phyloP scores from a whole-genome alignment of 2,888 invertebrate genomes.

The Imbricaverruca yamaguchii region DNA sequence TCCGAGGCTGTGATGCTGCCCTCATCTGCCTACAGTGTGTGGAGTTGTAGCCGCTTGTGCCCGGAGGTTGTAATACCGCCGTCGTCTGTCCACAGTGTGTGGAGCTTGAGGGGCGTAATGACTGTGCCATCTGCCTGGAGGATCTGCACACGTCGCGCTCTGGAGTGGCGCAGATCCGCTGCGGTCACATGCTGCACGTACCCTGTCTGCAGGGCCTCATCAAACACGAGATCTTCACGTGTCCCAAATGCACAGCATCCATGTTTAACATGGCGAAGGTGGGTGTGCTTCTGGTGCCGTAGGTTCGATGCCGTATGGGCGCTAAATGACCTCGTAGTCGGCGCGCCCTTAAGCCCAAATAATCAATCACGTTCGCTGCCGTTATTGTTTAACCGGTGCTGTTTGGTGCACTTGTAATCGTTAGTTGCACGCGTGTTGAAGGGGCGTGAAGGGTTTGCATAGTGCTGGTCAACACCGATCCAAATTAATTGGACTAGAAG shows the following conservation, averaged over 20 bases:
- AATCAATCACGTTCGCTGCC: too few relatives aligned
- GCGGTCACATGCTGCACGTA: slow-evolving; percentile 78
- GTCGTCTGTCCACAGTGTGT: neutral
- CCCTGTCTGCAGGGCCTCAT: slow-evolving; percentile 73
- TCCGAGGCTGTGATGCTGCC: too few relatives aligned
- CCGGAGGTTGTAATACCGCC: neutral
- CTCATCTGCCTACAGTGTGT: neutral
- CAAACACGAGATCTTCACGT: slow-evolving; percentile 70
- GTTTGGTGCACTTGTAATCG: too few relatives aligned
- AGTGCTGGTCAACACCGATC: too few relatives aligned
- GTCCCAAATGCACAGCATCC: slow-evolving; percentile 80
- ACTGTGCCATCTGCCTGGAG: slow-evolving; percentile 83
- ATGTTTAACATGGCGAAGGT: slow-evolving; percentile 74
- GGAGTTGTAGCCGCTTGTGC: too few relatives aligned
- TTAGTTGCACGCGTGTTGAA: too few relatives aligned
- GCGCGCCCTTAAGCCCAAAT: too few relatives aligned
- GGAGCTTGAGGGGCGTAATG: slow-evolving; percentile 67
- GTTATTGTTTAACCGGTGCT: too few relatives aligned
- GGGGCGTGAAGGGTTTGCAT: too few relatives aligned
- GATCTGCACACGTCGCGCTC: slow-evolving; percentile 85
- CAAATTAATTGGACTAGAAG: too few relatives aligned
- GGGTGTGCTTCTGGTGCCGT: slow-evolving; percentile 29
- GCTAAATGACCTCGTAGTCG: too few relatives aligned
- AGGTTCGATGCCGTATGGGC: too few relatives aligned
- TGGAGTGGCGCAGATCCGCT: slow-evolving; percentile 80